Percentiles rank a stretch among this genome's conserved stretches.
Conservation (phyloP, 2,888 invertebrate species). For the Watsonalla cultraria region DNA sequence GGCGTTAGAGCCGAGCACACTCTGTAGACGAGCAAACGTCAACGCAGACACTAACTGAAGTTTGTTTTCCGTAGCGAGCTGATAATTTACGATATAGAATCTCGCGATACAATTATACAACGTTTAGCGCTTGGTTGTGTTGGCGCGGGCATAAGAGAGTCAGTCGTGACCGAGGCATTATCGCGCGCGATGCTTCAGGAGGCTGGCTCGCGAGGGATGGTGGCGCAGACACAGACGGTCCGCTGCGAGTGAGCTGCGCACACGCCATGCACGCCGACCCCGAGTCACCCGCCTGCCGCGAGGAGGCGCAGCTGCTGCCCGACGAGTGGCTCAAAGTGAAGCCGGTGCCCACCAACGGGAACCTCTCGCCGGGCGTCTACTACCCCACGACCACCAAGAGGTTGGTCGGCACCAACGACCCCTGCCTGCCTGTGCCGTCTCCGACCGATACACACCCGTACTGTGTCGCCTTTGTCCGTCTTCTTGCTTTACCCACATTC, state of each 20-base stretch:
- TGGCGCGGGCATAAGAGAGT: conserved; percentile 48
- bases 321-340: conserved; percentile 74
- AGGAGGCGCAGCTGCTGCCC: conserved; percentile 70
- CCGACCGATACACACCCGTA: conserved; percentile 56
- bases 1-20: conserved; percentile 28
- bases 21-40: conserved; percentile 51
- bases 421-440: conserved; percentile 57
- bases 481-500: conserved; percentile 28
- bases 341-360: conserved; percentile 61
- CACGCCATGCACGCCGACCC: conserved; percentile 72
- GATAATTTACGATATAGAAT: conserved; percentile 74
- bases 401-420: conserved; percentile 65
- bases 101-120: conserved; percentile 73
- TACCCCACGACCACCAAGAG: conserved; percentile 73
- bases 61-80: conserved; percentile 66
- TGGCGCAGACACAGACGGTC: conserved; percentile 58
- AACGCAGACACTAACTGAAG: conserved; percentile 60
- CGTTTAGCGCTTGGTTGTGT: conserved; percentile 66
- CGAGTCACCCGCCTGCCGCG: conserved; percentile 70
- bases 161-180: conserved; percentile 76
- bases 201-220: conserved; percentile 58
- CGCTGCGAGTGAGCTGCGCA: conserved; percentile 49
- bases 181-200: conserved; percentile 74
- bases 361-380: conserved; percentile 72
- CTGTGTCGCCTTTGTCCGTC: conserved; percentile 66